Percentiles rank a stretch among this genome's conserved stretches.
These are phyloP conservation scores for Pomacea canaliculata DNA, from an alignment of 2,888 invertebrate species.

Conservation along the genomic window DNA sequence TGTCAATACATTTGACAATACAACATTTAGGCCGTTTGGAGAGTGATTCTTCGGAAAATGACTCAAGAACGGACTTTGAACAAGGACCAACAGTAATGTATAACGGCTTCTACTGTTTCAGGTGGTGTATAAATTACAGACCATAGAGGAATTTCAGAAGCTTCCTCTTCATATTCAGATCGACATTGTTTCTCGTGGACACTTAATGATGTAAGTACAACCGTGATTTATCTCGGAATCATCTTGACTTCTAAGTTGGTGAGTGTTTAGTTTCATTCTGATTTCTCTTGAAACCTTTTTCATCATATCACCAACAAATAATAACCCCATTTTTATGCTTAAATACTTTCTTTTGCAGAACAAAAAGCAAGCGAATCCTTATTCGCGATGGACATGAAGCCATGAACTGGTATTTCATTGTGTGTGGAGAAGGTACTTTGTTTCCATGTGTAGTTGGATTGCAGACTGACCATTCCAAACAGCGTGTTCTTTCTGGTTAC, in stretches of 20 bases:
- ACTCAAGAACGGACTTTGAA: too few species aligned
- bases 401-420: conserved; percentile 10
- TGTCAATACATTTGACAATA: too few species aligned
- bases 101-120: background rate
- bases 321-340: background rate
- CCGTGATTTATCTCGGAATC: too few species aligned
- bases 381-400: conserved; percentile 7
- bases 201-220: conserved; percentile 4
- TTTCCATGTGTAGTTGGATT: too few species aligned
- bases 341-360: background rate
- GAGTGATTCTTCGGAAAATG: too few species aligned
- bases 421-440: conserved; percentile 3
- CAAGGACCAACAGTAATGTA: too few species aligned
- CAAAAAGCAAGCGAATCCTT: background rate
- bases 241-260: too few species aligned
- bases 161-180: conserved; percentile 8
- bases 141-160: background rate
- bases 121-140: conserved; percentile 13
- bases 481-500: too few species aligned
- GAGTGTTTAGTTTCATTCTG: background rate
- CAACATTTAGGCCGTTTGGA: too few species aligned
- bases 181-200: background rate
- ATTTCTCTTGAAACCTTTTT: too few species aligned
- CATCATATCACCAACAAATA: too few species aligned
- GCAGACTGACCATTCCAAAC: too few species aligned